Evolutionary conservation across 1,140 invertebrate genomes (phyloP).

Genomic region (Ladona fulva): DNA sequence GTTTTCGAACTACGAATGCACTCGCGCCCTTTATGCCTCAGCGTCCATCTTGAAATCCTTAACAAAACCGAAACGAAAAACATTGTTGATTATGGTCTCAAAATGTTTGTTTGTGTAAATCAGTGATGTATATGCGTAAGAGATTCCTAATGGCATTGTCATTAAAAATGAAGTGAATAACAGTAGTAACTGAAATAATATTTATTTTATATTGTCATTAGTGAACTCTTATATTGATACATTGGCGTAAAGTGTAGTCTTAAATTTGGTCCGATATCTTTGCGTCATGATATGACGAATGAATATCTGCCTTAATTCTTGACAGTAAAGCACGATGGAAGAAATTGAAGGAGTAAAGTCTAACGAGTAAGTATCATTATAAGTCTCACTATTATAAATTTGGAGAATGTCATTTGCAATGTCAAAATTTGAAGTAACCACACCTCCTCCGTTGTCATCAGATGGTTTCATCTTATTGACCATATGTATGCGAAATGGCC

Average conservation of each 20-base stretch:
- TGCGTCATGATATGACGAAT: background rate
- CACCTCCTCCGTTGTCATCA: background rate
- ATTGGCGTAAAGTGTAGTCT: no score
- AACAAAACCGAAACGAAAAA: background rate
- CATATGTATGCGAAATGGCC: constrained; percentile 1
- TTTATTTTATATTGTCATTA: background rate
- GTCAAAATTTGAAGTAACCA: background rate
- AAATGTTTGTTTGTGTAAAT: background rate
- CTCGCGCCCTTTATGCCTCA: no score
- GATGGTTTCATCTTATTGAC: background rate
- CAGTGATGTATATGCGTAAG: background rate
- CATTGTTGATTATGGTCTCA: background rate
- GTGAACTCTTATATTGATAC: background rate
- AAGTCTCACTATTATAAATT: background rate
- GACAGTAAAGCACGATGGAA: background rate
- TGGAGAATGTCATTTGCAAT: background rate
- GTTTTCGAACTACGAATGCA: no score
- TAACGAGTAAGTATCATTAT: background rate
- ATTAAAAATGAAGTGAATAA: background rate
- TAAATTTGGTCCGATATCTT: background rate
- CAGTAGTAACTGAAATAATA: background rate
- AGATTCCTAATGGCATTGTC: background rate
- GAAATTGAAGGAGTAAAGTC: background rate
- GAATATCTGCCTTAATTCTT: background rate
- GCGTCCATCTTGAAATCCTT: no score